Conservation (phyloP, 2,888 invertebrate species). For the Sepiola atlantica region DNA sequence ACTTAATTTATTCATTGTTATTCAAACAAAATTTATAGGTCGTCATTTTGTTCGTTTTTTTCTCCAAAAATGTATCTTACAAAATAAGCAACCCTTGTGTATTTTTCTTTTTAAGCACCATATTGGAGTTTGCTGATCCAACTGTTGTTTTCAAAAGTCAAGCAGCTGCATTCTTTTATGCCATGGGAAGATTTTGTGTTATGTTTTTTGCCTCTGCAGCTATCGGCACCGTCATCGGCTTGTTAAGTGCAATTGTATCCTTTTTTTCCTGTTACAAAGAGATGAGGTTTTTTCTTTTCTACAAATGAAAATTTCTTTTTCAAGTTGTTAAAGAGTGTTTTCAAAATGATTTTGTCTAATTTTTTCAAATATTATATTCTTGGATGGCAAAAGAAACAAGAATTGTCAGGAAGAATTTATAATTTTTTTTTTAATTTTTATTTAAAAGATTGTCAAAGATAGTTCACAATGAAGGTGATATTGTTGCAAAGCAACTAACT, state of each 20-base stretch:
- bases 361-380: neutral
- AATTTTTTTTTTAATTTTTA: too few relatives aligned
- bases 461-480: too few relatives aligned
- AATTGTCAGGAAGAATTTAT: too few relatives aligned
- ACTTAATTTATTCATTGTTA: too few relatives aligned
- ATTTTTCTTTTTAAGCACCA: constrained; percentile 64
- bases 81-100: neutral
- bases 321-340: neutral
- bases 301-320: neutral
- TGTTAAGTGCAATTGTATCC: constrained; percentile 80
- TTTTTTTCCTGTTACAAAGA: constrained; percentile 52
- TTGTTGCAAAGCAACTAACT: too few relatives aligned
- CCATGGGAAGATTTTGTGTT: constrained; percentile 89
- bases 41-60: neutral
- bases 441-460: too few relatives aligned
- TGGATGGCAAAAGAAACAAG: too few relatives aligned
- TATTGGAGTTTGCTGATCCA: constrained; percentile 72
- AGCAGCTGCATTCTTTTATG: constrained; percentile 85
- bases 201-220: constrained; percentile 99
- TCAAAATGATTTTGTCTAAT: neutral
- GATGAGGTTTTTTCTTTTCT: neutral
- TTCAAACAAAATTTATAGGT: neutral
- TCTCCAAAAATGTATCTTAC: neutral
- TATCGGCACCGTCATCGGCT: constrained; percentile 94
- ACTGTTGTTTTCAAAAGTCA: constrained; percentile 74